Evolutionary conservation across 2,888 invertebrate genomes (phyloP), one percentile per base, ranked within the genome.

Genomic region (Cephus pygmeus): DNA sequence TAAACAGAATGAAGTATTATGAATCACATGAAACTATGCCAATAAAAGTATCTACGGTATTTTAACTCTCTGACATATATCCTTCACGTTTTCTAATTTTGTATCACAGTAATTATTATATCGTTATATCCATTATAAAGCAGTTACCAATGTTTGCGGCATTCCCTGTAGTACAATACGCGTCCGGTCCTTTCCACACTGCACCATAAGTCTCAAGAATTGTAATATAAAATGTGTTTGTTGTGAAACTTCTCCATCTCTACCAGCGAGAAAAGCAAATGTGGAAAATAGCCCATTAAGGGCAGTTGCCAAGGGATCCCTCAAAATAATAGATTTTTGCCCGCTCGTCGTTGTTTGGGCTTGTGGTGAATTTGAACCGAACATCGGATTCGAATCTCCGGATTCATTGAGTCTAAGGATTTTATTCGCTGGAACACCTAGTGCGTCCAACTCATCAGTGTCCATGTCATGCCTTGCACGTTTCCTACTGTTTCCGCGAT

Each of bases 181-280:
- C 12, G 95, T 94, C 84, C 95, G 93, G 75, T 96, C 95, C 76
- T 95, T 94, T 1, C 96, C 96, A 90, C 96, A 96, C 84, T 95
- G 95, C 1, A 97, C 96, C 73, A 96, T 93, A 81, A 95, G 93
- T 75, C 95, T 94, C 68, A 97, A 92, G 87, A 97, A 95, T 87
- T 96, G 95, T 85, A 96, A 94, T 77, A 97, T 95, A 88, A 97
- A 97, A 88, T 96, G 95, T 0, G 96, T 96, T 89, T 96, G 96
- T 76, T 96, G 96, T 0, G 96, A 96, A 0, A 97, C 93, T 85
- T 96, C 95, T n/a, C 96, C 96, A 78, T 95, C 95, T 86, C 94
- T 93, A 2, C 94, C 94, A 71, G 94, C 95, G 76, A 96, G 92
- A 83, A 95, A 94, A 36, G 95, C 94, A 86, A 97, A 96, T 40